Base-by-base conservation (phyloP, 2,888 invertebrate genomes). In the Disparrhopalites patrizii region DNA sequence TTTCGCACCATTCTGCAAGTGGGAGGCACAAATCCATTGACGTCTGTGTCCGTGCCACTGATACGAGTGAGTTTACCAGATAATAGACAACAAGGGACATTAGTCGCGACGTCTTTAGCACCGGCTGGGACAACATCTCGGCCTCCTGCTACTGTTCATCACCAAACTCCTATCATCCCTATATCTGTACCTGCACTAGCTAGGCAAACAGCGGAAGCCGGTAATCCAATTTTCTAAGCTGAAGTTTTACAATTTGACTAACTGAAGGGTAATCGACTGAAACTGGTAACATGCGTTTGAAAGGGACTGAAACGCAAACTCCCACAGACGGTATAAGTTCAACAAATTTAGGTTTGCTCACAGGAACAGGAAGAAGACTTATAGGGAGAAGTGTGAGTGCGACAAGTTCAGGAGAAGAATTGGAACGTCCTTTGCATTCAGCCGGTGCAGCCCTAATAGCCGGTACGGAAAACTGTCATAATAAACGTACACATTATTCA, bases 401-500 rank as follows among this genome's bases (percentile, higher is more conserved):
- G 5, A 70, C 72, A 1, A 70, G 71, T 56, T 70, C 70, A 10
- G 70, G 68, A 0, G 70, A 70, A 62, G 70, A 71, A 25, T n/a
- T 64, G 25, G 64, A 57, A 27, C 23, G 57, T 23, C 64, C 64
- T 1, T 18, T 57, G 1, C 57, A 56, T 15, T 40, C 69, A 7
- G 28, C 27, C 8, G 54, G 71, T 23, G 25, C 66, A 18, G 65
- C 65, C 33, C 28, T 74, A 5, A 60, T 74, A 23, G 70, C 74
- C 15, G 73, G 74, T 27, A 72, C 70, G 1, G 67, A 70, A 2
- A 70, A 71, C 54, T 72, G 74, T 40, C 73, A 71, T 27, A 72
- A 72, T 62, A 66, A n/a, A n/a, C n/a, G n/a, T n/a, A n/a, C n/a
- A n/a, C n/a, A n/a, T n/a, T n/a, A n/a, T n/a, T n/a, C n/a, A n/a